Conservation (phyloP, 2,113 vertebrate genomes). For the Myrmophylax atrothorax region DNA sequence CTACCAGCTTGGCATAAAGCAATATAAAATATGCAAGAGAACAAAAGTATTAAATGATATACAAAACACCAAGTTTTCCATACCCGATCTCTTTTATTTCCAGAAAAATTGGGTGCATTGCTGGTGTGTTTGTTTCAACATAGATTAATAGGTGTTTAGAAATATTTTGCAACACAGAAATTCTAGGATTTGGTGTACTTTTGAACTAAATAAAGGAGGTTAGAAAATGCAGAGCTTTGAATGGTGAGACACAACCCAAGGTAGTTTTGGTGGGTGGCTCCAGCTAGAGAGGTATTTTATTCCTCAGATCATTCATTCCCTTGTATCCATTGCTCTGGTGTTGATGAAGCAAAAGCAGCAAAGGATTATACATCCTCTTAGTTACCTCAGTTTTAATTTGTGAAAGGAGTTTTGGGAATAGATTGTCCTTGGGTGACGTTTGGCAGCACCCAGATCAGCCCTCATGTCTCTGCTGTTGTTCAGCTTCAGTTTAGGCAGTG, state of each 20-base stretch:
- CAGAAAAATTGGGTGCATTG: neutral
- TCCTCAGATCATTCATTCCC: neutral
- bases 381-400: neutral
- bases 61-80: neutral
- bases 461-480: neutral
- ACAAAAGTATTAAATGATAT: neutral
- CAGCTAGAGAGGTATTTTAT: neutral
- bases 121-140: neutral
- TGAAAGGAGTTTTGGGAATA: neutral
- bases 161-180: neutral
- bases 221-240: neutral
- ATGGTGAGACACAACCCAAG: neutral
- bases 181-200: neutral
- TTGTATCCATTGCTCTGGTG: neutral
- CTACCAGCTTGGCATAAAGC: neutral
- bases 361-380: neutral
- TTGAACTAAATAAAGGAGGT: neutral
- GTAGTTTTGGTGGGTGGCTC: neutral
- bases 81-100: neutral
- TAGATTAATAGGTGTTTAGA: neutral
- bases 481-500: neutral
- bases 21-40: neutral
- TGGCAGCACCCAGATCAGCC: neutral
- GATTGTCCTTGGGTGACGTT: neutral
- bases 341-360: neutral